Evolutionary conservation across 2,113 vertebrate species (phyloP), one percentile per base, ranked within the genome.

Genomic region (Oenanthe melanoleuca): DNA sequence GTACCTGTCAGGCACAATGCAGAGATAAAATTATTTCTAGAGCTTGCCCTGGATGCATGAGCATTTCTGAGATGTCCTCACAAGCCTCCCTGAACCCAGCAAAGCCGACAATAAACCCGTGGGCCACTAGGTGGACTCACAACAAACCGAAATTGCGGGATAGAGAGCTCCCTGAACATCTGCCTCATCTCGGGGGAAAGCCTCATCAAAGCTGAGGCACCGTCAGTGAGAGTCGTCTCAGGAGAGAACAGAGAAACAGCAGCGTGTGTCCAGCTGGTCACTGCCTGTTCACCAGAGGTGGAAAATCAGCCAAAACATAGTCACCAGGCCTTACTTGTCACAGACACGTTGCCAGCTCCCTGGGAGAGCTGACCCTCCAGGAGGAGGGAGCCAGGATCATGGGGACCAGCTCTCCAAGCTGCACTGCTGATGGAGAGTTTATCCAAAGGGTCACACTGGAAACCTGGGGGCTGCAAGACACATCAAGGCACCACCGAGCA

Each of bases 151-250:
- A 89, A 60, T 5, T 31, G 34, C 3, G 0, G n/a, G 16, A 45
- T 5, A 31, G 12, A 53, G 38, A 71, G 34, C 28, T 50, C 5
- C 2, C 5, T 63, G 74, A 50, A 29, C 0, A 0, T 6, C 57
- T 53, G 66, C 33, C 40, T 26, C 59, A 11, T 21, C 15, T 28
- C 55, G 7, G 23, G 63, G 49, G 63, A 88, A 49, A 86, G 28
- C 63, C 50, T 88, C 0, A 0, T 17, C 57, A 45, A 40, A 61
- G 61, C 40, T 79, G 40, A n/a, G 17, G 37, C 31, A 21, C 37
- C 0, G 0, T 2, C 57, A 77, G 52, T 0, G 0, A 77, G 34
- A 52, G 44, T 60, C 9, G 0, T 38, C 44, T 6, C 44, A 26
- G 37, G 37, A 23, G 17, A 55, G 44, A 56, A 19, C 24, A 19